phyloP scores from a whole-genome alignment of 2,113 vertebrate genomes.

The Brachirus orientalis region DNA sequence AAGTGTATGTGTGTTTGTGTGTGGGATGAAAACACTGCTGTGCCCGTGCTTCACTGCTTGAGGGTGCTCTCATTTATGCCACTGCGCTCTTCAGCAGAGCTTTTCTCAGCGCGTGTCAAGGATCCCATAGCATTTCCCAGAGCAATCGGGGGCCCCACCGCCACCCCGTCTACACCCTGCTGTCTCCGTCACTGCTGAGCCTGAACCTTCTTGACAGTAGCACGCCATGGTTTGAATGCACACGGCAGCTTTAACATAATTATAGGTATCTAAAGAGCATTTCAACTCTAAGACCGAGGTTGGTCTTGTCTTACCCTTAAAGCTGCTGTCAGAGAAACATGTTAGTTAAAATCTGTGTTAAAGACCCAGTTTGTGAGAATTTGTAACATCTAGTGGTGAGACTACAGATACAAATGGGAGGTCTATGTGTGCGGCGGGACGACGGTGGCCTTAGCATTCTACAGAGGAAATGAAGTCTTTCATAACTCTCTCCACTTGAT shows the following conservation, averaged over 20 bases:
- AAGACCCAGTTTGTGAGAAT: too few species aligned
- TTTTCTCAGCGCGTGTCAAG: conserved; percentile 33
- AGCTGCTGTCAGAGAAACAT: too few species aligned
- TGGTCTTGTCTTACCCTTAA: conserved; percentile 37
- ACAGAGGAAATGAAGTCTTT: too few species aligned
- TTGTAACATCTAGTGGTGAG: too few species aligned
- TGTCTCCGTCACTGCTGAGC: conserved; percentile 42
- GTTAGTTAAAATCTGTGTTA: too few species aligned
- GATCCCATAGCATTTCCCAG: conserved; percentile 52
- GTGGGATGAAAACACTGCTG: conserved; percentile 55
- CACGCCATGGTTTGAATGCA: conserved; percentile 29
- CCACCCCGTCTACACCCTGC: neutral
- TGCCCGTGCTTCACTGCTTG: conserved; percentile 58
- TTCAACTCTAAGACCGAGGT: conserved; percentile 47
- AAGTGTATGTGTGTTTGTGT: conserved; percentile 56
- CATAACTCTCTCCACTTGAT: too few species aligned
- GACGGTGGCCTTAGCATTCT: too few species aligned
- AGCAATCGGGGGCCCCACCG: conserved; percentile 52
- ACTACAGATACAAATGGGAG: too few species aligned
- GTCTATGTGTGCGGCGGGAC: too few species aligned
- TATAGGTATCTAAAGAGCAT: conserved; percentile 46
- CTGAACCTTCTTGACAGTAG: conserved; percentile 12
- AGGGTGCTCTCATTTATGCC: conserved; percentile 64
- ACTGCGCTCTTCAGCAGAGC: too few species aligned
- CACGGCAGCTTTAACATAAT: conserved; percentile 28